A percentile compares a stretch with the other conserved stretches of the same genome.
These are phyloP conservation scores for Blastobasis lacticolella DNA, from an alignment of 2,888 invertebrate species.

Conservation along the genomic window DNA sequence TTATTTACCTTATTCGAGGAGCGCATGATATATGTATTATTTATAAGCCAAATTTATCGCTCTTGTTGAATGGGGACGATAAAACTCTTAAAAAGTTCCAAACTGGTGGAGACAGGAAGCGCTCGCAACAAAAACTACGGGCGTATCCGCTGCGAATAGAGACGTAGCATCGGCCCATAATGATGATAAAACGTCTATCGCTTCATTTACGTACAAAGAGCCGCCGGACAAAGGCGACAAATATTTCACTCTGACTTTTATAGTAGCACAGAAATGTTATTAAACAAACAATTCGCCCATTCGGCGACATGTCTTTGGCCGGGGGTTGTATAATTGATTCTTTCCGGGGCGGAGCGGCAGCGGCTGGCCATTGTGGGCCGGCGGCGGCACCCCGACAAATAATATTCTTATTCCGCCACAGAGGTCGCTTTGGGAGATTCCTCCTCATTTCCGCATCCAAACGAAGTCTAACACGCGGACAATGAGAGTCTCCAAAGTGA, in stretches of 20 bases:
- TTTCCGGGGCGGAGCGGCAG: conserved; percentile 64
- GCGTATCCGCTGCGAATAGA: conserved; percentile 56
- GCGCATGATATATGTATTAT: conserved; percentile 27
- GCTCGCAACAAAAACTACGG: conserved; percentile 47
- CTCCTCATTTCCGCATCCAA: conserved; percentile 65
- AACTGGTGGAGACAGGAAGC: conserved; percentile 50
- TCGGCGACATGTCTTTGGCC: conserved; percentile 56
- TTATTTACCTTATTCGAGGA: conserved; percentile 19
- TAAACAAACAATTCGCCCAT: conserved; percentile 74
- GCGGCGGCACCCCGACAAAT: conserved; percentile 45
- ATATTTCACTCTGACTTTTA: conserved; percentile 64
- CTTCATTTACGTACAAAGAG: conserved; percentile 56
- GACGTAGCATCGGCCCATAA: conserved; percentile 47
- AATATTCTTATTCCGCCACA: conserved; percentile 54
- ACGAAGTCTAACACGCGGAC: conserved; percentile 55
- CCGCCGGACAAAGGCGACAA: conserved; percentile 48
- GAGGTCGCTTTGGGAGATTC: conserved; percentile 55
- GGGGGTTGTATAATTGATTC: conserved; percentile 68
- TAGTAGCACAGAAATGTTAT: conserved; percentile 64
- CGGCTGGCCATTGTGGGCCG: conserved; percentile 43
- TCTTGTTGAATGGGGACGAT: conserved; percentile 35
- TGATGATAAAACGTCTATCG: conserved; percentile 49
- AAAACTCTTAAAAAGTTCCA: conserved; percentile 50
- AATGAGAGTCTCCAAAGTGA: conserved; percentile 56
- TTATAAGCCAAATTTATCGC: conserved; percentile 54